phyloP scores from a whole-genome alignment of 2,797 vertebrate genomes.

The Pseudomugil tenellus region DNA sequence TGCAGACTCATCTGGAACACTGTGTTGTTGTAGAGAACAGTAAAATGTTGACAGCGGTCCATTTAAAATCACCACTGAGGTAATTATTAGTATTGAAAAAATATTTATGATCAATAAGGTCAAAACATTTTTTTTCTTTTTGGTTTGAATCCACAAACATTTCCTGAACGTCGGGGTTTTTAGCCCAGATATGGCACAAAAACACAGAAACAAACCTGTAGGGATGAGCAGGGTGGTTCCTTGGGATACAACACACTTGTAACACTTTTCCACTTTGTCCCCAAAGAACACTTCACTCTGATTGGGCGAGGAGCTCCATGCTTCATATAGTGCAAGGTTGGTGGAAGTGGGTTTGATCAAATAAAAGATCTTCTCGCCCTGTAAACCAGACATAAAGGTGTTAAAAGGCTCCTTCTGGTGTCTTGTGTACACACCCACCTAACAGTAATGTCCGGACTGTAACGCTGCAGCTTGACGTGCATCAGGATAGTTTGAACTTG shows the following conservation, averaged over 20 bases:
- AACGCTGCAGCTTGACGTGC: slow-evolving; percentile 11
- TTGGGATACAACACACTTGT: slow-evolving; percentile 94
- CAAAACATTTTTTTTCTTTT: too few species aligned
- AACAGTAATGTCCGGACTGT: slow-evolving; percentile 7
- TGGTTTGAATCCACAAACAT: too few species aligned
- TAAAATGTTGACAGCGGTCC: too few species aligned
- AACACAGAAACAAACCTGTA: slow-evolving; percentile 85
- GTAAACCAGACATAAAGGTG: slow-evolving; percentile 31
- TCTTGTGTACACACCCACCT: neutral
- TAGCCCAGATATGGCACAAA: too few species aligned
- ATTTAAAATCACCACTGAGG: too few species aligned
- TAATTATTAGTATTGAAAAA: too few species aligned
- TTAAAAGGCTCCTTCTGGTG: neutral
- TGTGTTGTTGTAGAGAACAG: neutral
- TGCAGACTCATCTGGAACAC: neutral
- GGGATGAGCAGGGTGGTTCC: slow-evolving; percentile 98
- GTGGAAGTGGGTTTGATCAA: slow-evolving; percentile 94
- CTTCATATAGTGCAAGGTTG: slow-evolving; percentile 97
- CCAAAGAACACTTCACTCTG: slow-evolving; percentile 99
- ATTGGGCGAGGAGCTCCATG: slow-evolving; percentile 97
- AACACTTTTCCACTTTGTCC: slow-evolving; percentile 96
- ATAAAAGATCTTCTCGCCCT: slow-evolving; percentile 99
- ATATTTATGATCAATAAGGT: too few species aligned
- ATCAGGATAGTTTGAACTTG: neutral
- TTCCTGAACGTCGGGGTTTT: too few species aligned